Percentiles rank a stretch among this genome's conserved stretches.
Conservation (phyloP, 2,888 invertebrate genomes). For the Eupsilia transversa region DNA sequence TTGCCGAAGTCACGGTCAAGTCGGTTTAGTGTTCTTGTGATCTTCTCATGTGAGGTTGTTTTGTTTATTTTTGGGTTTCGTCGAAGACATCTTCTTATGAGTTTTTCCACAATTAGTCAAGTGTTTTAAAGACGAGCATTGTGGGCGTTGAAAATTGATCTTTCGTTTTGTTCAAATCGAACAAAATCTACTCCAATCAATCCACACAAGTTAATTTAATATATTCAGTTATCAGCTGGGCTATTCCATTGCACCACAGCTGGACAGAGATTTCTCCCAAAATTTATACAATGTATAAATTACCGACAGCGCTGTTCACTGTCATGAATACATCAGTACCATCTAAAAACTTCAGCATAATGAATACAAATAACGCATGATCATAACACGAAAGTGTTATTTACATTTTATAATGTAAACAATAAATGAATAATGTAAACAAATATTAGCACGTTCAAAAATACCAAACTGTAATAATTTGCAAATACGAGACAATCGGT, state of each 20-base stretch:
- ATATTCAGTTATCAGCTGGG: not conserved
- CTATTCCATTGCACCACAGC: slow-evolving; percentile 10
- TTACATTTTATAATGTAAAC: slow-evolving; percentile 50
- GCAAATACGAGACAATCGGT: slow-evolving; percentile 41
- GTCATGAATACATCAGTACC: slow-evolving; percentile 45
- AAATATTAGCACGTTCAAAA: slow-evolving; percentile 40
- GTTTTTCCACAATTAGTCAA: not conserved
- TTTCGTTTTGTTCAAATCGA: too few species aligned
- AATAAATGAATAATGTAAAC: slow-evolving; percentile 49
- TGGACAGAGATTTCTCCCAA: slow-evolving; percentile 3
- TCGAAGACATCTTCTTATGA: not conserved
- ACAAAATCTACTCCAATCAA: not conserved
- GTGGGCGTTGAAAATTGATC: not conserved
- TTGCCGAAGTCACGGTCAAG: slow-evolving; percentile 50
- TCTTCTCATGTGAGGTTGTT: slow-evolving; percentile 24
- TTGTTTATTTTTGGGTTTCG: slow-evolving; percentile 18
- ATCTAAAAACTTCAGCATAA: slow-evolving; percentile 44
- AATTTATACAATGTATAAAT: slow-evolving; percentile 52
- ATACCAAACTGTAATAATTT: slow-evolving; percentile 31
- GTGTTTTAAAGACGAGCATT: not conserved
- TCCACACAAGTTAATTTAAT: too few species aligned
- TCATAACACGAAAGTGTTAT: slow-evolving; percentile 44
- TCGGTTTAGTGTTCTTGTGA: slow-evolving; percentile 24
- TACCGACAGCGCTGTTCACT: slow-evolving; percentile 9
- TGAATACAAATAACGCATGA: slow-evolving; percentile 45